A percentile compares a stretch with the other conserved stretches of the same genome.
Conservation (phyloP, 2,797 vertebrate species). For the Eulemur rubriventer region DNA sequence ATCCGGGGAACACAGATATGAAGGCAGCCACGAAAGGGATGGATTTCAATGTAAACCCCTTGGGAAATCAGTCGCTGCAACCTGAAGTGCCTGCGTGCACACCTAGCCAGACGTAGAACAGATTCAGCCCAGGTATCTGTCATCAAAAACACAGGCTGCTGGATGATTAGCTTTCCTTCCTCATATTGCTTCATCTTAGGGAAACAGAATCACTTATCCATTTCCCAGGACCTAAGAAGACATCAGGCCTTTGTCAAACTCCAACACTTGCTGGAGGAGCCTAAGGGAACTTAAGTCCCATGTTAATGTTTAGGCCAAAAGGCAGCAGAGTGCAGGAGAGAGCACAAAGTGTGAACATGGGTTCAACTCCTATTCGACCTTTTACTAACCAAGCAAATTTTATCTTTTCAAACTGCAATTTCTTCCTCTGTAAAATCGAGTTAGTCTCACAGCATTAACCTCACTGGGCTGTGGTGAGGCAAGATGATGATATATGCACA, state of each 20-base stretch:
- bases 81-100: rapidly evolving
- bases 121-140: not conserved
- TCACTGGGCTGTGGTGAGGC: not conserved
- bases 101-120: not conserved
- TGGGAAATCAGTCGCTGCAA: rapidly evolving
- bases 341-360: not conserved
- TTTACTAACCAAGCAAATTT: not conserved
- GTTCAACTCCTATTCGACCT: not conserved
- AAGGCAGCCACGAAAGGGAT: not conserved
- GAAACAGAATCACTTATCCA: not conserved
- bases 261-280: too few species aligned
- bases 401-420: not conserved
- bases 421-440: not conserved
- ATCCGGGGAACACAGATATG: not conserved
- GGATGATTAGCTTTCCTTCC: not conserved
- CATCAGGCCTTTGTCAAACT: not conserved
- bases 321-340: not conserved
- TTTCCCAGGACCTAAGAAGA: not conserved
- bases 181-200: not conserved
- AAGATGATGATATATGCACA: not conserved
- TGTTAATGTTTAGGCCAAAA: not conserved
- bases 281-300: not conserved
- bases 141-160: not conserved
- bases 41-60: not conserved
- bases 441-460: not conserved